These are phyloP conservation scores for Epiblema foenella DNA, from an alignment of 2,888 invertebrate genomes.

Conservation along the genomic window DNA sequence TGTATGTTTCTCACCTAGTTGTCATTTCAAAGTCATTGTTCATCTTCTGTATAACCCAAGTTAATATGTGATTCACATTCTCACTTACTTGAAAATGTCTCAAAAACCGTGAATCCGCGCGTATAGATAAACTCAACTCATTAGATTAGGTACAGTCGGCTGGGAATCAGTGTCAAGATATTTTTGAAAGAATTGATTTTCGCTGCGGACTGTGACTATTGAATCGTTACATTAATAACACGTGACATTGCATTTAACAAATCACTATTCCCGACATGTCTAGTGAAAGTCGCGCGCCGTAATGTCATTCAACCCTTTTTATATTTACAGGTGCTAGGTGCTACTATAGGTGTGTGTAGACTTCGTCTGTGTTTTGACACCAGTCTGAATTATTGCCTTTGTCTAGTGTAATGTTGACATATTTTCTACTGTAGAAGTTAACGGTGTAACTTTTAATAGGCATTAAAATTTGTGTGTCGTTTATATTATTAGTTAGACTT, in stretches of 20 bases:
- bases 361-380: slow-evolving; percentile 29
- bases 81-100: no score
- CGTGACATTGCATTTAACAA: slow-evolving; percentile 12
- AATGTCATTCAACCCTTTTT: slow-evolving; percentile 19
- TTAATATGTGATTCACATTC: no score
- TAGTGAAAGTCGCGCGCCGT: slow-evolving; percentile 26
- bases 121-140: no score
- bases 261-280: slow-evolving; percentile 27
- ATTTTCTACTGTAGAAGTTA: not conserved
- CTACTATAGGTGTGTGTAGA: not conserved
- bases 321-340: slow-evolving; percentile 8
- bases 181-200: not conserved
- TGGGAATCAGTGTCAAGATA: not conserved
- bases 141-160: not conserved
- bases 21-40: not conserved
- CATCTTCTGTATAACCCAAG: no score
- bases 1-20: not conserved
- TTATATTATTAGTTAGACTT: not conserved
- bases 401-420: not conserved
- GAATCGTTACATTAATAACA: slow-evolving; percentile 13
- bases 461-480: not conserved
- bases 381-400: slow-evolving; percentile 15
- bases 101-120: not conserved
- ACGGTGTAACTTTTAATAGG: not conserved
- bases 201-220: not conserved